A percentile compares a stretch with the other conserved stretches of the same genome.
Conservation (phyloP, 2,113 vertebrate species). For the Charina bottae region DNA sequence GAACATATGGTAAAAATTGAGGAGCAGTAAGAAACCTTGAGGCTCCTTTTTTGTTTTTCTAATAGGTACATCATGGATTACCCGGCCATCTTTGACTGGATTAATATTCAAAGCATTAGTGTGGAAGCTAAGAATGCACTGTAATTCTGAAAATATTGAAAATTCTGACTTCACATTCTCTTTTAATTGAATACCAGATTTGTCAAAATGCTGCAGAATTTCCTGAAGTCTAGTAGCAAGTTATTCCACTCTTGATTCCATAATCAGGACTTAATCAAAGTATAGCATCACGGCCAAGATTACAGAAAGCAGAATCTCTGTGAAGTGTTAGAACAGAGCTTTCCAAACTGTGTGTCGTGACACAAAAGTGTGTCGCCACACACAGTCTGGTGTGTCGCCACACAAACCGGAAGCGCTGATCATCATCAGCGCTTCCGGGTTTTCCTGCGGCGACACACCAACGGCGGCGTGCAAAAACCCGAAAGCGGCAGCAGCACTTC, state of each 20-base stretch:
- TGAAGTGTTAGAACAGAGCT: conserved; percentile 16
- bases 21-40: neutral
- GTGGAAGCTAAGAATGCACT: neutral
- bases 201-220: neutral
- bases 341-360: too few species aligned
- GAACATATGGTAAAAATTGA: too few species aligned
- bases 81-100: too few species aligned
- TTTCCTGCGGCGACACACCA: too few species aligned
- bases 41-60: neutral
- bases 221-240: neutral
- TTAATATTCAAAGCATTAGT: neutral
- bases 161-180: neutral
- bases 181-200: neutral
- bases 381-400: too few species aligned
- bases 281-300: neutral
- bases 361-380: too few species aligned
- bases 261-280: conserved; percentile 7
- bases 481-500: too few species aligned
- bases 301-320: neutral
- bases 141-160: neutral
- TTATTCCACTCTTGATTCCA: neutral
- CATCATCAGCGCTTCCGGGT: too few species aligned
- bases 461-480: too few species aligned
- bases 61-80: neutral
- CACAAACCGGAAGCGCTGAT: too few species aligned